A percentile compares a stretch with the other conserved stretches of the same genome.
Evolutionary conservation across 2,888 invertebrate species (phyloP).

Genomic region (Apotomis betuletana): DNA sequence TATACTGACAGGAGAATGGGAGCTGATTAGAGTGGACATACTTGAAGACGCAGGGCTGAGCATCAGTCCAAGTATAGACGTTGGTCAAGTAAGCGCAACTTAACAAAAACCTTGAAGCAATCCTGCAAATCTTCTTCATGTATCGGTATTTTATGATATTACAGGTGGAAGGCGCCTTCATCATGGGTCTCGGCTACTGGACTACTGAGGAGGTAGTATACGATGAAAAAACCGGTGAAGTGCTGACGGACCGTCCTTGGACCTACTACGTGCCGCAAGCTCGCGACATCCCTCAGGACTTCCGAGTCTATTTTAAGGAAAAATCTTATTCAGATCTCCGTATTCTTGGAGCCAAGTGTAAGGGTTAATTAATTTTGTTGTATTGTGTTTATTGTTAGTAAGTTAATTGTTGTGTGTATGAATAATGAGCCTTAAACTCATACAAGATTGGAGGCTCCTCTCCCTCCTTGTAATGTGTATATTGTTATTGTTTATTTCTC

Average conservation of each 20-base stretch:
- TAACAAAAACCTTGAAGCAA: not conserved
- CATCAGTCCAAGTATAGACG: slow-evolving; percentile 86
- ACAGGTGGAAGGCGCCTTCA: slow-evolving; percentile 85
- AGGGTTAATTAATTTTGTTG: not conserved
- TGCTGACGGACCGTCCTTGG: slow-evolving; percentile 87
- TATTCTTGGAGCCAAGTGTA: slow-evolving; percentile 81
- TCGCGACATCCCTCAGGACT: slow-evolving; percentile 86
- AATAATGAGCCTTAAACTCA: too few relatives aligned
- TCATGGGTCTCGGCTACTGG: slow-evolving; percentile 87
- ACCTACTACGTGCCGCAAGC: slow-evolving; percentile 85
- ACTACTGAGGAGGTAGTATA: slow-evolving; percentile 85
- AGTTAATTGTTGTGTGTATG: too few relatives aligned
- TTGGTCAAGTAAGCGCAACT: slow-evolving; percentile 82
- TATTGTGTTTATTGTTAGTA: too few relatives aligned
- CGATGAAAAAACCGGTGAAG: slow-evolving; percentile 80
- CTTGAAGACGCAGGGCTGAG: slow-evolving; percentile 87
- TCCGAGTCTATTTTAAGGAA: slow-evolving; percentile 82
- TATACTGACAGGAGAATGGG: slow-evolving; percentile 87
- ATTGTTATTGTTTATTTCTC: too few relatives aligned
- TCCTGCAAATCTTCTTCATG: too few relatives aligned
- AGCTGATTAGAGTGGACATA: slow-evolving; percentile 85
- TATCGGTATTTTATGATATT: not conserved
- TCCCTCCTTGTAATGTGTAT: too few relatives aligned
- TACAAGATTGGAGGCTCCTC: too few relatives aligned
- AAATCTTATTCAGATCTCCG: slow-evolving; percentile 81